Evolutionary conservation across 2,888 invertebrate genomes (phyloP), one percentile per base, ranked within the genome.

Genomic region (Caenorhabditis sp.): DNA sequence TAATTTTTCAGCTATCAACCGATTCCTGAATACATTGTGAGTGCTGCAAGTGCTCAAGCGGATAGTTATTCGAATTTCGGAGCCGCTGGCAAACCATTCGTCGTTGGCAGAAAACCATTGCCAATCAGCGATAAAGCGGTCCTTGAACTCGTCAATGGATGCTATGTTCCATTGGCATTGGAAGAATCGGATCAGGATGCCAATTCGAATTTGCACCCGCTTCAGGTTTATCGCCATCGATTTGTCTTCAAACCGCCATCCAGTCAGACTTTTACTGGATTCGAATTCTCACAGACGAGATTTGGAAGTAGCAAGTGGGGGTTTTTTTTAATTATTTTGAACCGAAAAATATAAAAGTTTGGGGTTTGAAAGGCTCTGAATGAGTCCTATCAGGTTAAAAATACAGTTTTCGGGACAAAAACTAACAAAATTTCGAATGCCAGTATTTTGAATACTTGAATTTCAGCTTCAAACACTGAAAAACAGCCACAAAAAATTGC

Each of bases 251-350:
- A 71, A 27, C 72, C 77, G 23, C 49, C 59, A 1, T 68, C 77
- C 10, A 31, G 69, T 31, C 64, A 67, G 49, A 69, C 76, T 12
- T 73, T 64, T 57, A 63, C 69, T n/a, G 79, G 68, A 17, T 27
- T 59, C 10, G 63, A 73, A 23, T 80, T 80, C 65, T 61, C 77
- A 14, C 66, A 70, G 31, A 80, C 80, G 3, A 53, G 80, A n/a
- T 80, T 80, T 59, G 80, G 80, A 53, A 75, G 77, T 38, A 70
- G 43, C 74, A 74, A 70, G 74, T 74, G 20, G 7, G 26, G n/a
- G 7, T 59, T 31, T 10, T 26, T 52, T 49, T 26, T 25, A 10
- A 2, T n/a, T 1, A 1, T 23, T 60, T 20, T 49, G 38, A 20
- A 36, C 38, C 4, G 14, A 27, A 26, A 27, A n/a, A n/a, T n/a